Evolutionary conservation across 1,140 invertebrate species (phyloP).

Genomic region (Bombus polaris): DNA sequence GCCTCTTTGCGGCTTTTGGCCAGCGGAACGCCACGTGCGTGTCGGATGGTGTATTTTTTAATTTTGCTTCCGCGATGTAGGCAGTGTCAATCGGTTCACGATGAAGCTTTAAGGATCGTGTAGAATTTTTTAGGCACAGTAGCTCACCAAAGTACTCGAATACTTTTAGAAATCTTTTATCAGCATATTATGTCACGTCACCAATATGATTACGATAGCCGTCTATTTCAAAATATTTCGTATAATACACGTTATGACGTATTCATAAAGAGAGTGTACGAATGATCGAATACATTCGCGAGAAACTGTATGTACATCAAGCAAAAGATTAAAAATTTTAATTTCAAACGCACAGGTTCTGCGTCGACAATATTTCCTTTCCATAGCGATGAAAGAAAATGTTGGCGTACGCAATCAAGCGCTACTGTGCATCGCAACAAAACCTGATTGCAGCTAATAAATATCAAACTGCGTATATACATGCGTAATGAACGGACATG

Average conservation of each 20-base stretch:
- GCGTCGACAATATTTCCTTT: not conserved
- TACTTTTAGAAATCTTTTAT: not conserved
- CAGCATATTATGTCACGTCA: no score
- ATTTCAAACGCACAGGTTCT: not conserved
- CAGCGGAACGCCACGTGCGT: slow-evolving; percentile 2
- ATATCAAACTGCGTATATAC: not conserved
- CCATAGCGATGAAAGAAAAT: not conserved
- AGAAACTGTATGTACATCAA: not conserved
- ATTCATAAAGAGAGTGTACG: no score
- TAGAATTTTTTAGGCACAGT: not conserved
- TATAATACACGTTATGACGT: no score
- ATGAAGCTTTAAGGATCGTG: not conserved
- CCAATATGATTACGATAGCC: no score
- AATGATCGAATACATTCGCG: no score
- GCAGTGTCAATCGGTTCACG: not conserved
- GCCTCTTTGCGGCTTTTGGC: not conserved
- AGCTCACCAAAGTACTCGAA: not conserved
- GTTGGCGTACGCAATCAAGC: not conserved
- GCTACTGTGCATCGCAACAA: not conserved
- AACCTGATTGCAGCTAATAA: slow-evolving; percentile 13
- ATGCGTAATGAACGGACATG: not conserved
- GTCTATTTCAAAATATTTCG: no score
- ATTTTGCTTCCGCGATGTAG: no score
- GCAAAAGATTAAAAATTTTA: not conserved
- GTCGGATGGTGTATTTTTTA: not conserved